phyloP scores from a whole-genome alignment of 2,888 invertebrate species.

The Harpagoxenus sublaevis region DNA sequence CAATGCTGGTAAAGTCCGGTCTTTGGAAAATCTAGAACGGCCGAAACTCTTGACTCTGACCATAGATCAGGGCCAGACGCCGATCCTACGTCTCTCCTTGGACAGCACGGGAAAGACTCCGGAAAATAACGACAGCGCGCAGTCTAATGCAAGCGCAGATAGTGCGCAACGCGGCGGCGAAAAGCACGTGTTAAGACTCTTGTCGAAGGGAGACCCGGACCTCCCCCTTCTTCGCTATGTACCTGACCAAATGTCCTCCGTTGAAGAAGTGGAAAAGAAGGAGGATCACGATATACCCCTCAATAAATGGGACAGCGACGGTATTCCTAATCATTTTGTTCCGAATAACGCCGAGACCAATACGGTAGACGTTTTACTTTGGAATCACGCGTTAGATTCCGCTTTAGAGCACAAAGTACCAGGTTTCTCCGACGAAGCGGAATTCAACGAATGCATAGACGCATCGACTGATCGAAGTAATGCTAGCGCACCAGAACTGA shows the following conservation, averaged over 20 bases:
- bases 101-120: constrained; percentile 56
- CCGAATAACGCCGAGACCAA: constrained; percentile 62
- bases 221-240: constrained; percentile 77
- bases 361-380: constrained; percentile 77
- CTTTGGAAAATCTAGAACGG: constrained; percentile 71
- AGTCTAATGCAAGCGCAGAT: constrained; percentile 47
- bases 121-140: constrained; percentile 2
- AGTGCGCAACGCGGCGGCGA: constrained; percentile 59
- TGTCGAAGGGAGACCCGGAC: constrained; percentile 76
- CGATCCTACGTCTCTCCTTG: constrained; percentile 82
- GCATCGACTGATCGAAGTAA: constrained; percentile 63
- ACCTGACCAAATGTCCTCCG: constrained; percentile 68
- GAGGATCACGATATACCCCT: constrained; percentile 8
- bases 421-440: constrained; percentile 73
- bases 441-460: constrained; percentile 70
- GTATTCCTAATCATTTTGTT: constrained; percentile 71
- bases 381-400: constrained; percentile 82
- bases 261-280: constrained; percentile 12
- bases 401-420: constrained; percentile 79
- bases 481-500: constrained; percentile 62
- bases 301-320: constrained; percentile 54
- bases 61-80: constrained; percentile 75
- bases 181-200: constrained; percentile 76
- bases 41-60: constrained; percentile 79
- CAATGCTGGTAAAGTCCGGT: constrained; percentile 71